phyloP scores from a whole-genome alignment of 2,113 vertebrate genomes.

The Hemichromis elongatus region DNA sequence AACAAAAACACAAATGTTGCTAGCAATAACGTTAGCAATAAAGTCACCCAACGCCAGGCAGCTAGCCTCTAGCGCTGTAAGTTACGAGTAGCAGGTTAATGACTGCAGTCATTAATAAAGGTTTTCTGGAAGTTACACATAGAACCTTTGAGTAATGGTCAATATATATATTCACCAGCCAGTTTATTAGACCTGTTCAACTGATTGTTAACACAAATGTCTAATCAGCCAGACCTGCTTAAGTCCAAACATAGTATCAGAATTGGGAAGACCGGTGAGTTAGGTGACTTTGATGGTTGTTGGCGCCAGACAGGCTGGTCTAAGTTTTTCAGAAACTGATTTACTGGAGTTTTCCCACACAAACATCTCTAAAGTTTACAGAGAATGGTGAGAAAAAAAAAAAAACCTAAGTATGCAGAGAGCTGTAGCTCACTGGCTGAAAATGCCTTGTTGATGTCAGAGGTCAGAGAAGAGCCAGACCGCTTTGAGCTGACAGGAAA shows the following conservation, averaged over 20 bases:
- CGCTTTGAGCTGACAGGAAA: neutral
- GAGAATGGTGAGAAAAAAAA: rapidly evolving
- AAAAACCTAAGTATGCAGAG: neutral
- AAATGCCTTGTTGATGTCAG: neutral
- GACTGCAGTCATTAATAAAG: neutral
- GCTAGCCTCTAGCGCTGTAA: neutral
- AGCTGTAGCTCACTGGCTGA: neutral
- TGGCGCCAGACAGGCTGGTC: neutral
- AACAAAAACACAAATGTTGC: neutral
- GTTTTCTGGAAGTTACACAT: neutral
- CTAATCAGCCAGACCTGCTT: neutral
- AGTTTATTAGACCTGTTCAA: neutral
- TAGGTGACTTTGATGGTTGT: neutral
- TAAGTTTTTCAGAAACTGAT: neutral
- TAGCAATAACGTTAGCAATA: neutral
- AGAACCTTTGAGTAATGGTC: neutral
- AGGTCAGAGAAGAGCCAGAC: neutral
- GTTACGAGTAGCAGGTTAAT: neutral
- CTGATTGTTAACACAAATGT: neutral
- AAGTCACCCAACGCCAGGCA: neutral
- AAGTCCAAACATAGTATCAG: neutral
- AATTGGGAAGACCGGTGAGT: neutral
- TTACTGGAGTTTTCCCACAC: neutral
- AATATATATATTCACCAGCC: neutral
- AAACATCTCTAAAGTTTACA: neutral